Conservation (phyloP, 2,113 vertebrate species). For the Chloropsis hardwickii region DNA sequence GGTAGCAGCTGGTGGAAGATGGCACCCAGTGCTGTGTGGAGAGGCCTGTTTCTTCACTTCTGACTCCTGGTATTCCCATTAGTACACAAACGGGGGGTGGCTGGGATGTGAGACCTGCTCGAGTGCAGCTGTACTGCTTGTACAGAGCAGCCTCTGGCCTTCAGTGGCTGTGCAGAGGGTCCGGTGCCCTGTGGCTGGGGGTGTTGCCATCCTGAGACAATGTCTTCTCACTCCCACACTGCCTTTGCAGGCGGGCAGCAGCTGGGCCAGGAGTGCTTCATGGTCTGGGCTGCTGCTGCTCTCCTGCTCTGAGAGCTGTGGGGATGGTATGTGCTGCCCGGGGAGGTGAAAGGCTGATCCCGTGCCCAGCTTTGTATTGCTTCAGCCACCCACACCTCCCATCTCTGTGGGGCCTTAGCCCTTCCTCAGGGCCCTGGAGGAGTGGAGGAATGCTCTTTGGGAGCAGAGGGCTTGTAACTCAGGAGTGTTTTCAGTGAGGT, state of each 20-base stretch:
- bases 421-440: neutral
- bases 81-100: accelerated
- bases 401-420: neutral
- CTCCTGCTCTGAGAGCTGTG: neutral
- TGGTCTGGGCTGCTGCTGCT: neutral
- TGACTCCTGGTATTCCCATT: neutral
- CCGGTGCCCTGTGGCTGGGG: neutral
- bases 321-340: neutral
- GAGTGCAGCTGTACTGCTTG: neutral
- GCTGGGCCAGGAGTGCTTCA: neutral
- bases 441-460: neutral
- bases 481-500: neutral
- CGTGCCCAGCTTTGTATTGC: neutral
- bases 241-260: accelerated
- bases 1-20: neutral
- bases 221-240: neutral
- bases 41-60: neutral
- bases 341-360: neutral
- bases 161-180: neutral
- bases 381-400: neutral
- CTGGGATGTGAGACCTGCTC: neutral
- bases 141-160: neutral
- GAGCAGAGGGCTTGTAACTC: neutral
- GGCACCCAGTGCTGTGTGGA: neutral
- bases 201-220: accelerated